phyloP scores from a whole-genome alignment of 2,888 invertebrate species.

The Philonicus albiceps region DNA sequence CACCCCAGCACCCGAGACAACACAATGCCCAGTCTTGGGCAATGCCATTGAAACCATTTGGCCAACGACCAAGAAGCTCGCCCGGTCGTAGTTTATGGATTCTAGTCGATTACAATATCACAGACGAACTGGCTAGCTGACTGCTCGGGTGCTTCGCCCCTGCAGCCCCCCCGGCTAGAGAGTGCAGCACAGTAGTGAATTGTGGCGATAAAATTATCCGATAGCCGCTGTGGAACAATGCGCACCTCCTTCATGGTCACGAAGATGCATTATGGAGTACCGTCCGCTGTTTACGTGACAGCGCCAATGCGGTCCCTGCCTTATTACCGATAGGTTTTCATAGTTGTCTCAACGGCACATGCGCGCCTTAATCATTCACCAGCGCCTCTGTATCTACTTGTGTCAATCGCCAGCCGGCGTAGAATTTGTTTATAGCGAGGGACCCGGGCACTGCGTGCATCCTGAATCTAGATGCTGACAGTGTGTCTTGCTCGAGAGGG shows the following conservation, averaged over 20 bases:
- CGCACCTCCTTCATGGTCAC: constrained; percentile 25
- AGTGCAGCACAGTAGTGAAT: constrained; percentile 31
- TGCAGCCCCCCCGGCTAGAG: background rate
- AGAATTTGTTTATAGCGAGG: background rate
- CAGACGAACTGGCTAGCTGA: background rate
- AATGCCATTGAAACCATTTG: constrained; percentile 41
- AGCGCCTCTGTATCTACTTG: background rate
- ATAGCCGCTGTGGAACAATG: constrained; percentile 29
- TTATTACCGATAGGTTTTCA: background rate
- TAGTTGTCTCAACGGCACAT: background rate
- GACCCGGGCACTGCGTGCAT: background rate
- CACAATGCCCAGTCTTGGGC: constrained; percentile 2
- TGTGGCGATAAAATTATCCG: constrained; percentile 33
- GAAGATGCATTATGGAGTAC: constrained; percentile 17
- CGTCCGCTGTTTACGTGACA: background rate
- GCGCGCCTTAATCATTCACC: background rate
- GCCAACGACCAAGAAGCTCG: constrained; percentile 18
- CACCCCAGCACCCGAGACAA: constrained; percentile 21
- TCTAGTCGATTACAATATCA: constrained; percentile 26
- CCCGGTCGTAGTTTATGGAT: constrained; percentile 23
- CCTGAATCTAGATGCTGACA: background rate
- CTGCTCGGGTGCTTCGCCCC: background rate
- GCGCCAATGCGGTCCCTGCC: background rate
- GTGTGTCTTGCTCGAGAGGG: background rate
- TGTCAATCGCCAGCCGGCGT: background rate